phyloP scores from a whole-genome alignment of 2,113 vertebrate genomes.

The Lepidothrix coronata region DNA sequence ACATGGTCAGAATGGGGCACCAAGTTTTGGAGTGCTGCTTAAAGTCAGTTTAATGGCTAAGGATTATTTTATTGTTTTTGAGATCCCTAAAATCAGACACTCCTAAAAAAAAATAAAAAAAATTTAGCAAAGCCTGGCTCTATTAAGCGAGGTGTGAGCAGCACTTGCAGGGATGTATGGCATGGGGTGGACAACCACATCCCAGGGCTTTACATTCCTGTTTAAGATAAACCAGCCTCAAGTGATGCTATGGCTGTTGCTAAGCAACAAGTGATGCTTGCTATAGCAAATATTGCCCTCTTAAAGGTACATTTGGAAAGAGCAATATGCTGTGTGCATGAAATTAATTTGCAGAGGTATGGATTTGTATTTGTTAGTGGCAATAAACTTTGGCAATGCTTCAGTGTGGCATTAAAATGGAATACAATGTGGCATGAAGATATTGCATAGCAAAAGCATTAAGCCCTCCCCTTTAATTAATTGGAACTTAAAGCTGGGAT shows the following conservation, averaged over 20 bases:
- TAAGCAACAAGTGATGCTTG: slow-evolving; percentile 67
- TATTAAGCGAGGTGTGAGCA: background rate
- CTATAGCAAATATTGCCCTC: slow-evolving; percentile 23
- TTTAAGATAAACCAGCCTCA: slow-evolving; percentile 33
- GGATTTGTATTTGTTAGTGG: slow-evolving; percentile 53
- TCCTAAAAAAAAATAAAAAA: no score
- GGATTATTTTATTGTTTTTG: background rate
- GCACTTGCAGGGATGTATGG: background rate
- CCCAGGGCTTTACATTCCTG: background rate
- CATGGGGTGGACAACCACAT: background rate
- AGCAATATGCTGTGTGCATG: slow-evolving; percentile 36
- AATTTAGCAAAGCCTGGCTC: background rate
- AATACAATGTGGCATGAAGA: background rate
- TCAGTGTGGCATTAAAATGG: slow-evolving; percentile 3
- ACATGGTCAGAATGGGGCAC: rapidly evolving
- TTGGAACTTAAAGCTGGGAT: slow-evolving; percentile 61
- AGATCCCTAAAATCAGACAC: background rate
- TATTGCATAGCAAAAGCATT: slow-evolving; percentile 27
- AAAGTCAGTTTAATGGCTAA: background rate
- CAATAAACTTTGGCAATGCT: slow-evolving; percentile 64
- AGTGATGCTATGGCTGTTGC: slow-evolving; percentile 62
- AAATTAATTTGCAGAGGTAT: slow-evolving; percentile 63
- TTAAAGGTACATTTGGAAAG: slow-evolving; percentile 57
- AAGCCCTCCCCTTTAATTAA: slow-evolving; percentile 61
- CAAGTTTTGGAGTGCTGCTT: background rate